Evolutionary conservation across 92 coral and sea anemone species (phyloP).

Genomic region (Zoanthus sansibaricus): DNA sequence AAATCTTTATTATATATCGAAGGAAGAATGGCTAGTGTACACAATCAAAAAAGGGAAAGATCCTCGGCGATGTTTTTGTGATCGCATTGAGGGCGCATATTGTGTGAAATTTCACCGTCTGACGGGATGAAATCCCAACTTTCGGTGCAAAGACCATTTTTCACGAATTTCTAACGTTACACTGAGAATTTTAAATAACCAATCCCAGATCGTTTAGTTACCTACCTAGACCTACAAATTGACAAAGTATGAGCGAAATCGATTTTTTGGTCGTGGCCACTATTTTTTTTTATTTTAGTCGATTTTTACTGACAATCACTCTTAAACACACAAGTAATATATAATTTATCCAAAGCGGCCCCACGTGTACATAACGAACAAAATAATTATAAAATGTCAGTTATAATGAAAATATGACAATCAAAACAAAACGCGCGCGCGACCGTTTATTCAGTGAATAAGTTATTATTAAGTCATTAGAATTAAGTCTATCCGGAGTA

Average conservation of each 20-base stretch:
- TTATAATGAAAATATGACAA: too few species aligned
- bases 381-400: too few species aligned
- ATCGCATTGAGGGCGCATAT: not conserved
- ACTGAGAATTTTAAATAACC: conserved; percentile 11
- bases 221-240: conserved; percentile 6
- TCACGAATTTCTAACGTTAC: conserved; percentile 14
- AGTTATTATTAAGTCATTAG: too few species aligned
- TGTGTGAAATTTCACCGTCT: not conserved
- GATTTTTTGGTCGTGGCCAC: conserved; percentile 34
- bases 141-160: not conserved
- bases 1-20: not conserved
- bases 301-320: not conserved
- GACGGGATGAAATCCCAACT: not conserved
- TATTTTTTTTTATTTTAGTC: not conserved
- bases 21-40: not conserved
- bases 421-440: too few species aligned
- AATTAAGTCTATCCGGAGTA: too few species aligned
- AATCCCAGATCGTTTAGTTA: conserved; percentile 24
- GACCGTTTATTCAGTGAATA: too few species aligned
- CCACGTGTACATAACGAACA: too few species aligned
- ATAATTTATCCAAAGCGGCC: too few species aligned
- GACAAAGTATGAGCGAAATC: conserved; percentile 31
- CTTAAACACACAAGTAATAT: too few species aligned
- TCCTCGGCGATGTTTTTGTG: not conserved
- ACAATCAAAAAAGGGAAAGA: not conserved